Evolutionary conservation across 2,797 vertebrate genomes (phyloP).

Genomic region (Amblyraja radiata): DNA sequence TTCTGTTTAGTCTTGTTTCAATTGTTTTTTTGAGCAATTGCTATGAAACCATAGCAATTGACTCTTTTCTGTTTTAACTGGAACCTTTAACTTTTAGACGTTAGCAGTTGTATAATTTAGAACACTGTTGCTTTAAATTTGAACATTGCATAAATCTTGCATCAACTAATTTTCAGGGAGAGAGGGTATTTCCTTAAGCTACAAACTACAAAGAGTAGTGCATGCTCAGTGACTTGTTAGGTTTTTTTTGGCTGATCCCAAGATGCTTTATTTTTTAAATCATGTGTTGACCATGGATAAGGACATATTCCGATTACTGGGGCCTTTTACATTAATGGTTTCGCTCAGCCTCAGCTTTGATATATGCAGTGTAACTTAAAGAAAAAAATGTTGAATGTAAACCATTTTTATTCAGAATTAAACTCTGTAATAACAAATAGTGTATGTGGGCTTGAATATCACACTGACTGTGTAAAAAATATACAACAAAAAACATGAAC

Average conservation of each 20-base stretch:
- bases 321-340: neutral
- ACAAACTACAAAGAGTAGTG: no score
- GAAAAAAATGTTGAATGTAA: neutral
- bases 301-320: neutral
- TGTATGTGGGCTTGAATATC: neutral
- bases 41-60: neutral
- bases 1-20: neutral
- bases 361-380: neutral
- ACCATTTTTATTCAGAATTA: slow-evolving; percentile 23
- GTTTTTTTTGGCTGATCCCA: neutral
- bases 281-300: neutral
- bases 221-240: neutral
- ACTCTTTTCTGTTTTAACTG: neutral
- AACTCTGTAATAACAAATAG: neutral
- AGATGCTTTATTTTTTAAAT: slow-evolving; percentile 1
- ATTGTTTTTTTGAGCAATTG: neutral
- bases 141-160: neutral
- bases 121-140: neutral
- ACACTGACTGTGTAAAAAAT: neutral
- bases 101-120: neutral
- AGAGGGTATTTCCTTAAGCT: neutral
- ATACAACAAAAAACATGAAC: no score
- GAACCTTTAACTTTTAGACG: neutral
- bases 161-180: neutral
- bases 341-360: neutral